Percentiles rank a stretch among this genome's conserved stretches.
These are phyloP conservation scores for Sminthopsis crassicaudata DNA, from an alignment of 2,113 vertebrate genomes.

Conservation along the genomic window DNA sequence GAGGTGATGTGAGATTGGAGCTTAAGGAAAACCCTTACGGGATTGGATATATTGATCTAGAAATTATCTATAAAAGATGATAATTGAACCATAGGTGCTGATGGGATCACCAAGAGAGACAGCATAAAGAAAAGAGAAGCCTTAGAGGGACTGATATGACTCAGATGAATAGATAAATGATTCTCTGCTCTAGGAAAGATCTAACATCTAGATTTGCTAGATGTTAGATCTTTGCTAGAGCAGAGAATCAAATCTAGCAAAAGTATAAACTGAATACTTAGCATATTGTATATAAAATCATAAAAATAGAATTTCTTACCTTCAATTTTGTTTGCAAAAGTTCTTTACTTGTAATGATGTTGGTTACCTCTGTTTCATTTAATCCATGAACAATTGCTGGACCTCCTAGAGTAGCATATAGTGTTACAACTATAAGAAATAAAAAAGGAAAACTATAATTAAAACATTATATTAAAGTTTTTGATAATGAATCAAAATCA, in stretches of 20 bases:
- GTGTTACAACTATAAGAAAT: conserved; percentile 91
- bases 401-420: conserved; percentile 95
- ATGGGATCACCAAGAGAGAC: background rate
- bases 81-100: background rate
- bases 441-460: conserved; percentile 3
- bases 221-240: too few relatives aligned
- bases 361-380: conserved; percentile 94
- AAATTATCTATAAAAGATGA: background rate
- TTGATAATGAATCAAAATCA: background rate
- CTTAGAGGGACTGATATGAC: background rate
- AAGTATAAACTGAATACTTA: background rate
- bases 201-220: too few relatives aligned
- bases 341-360: conserved; percentile 96
- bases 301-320: conserved; percentile 82
- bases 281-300: background rate
- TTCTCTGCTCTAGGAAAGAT: background rate
- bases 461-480: background rate
- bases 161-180: background rate
- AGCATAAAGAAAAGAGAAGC: background rate
- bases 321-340: conserved; percentile 94
- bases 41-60: background rate
- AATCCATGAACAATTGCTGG: conserved; percentile 94
- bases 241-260: too few relatives aligned
- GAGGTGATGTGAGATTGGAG: background rate
- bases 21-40: background rate